Evolutionary conservation across 2,113 vertebrate species (phyloP), one percentile per base, ranked within the genome.

Genomic region (Apeltes quadracus): DNA sequence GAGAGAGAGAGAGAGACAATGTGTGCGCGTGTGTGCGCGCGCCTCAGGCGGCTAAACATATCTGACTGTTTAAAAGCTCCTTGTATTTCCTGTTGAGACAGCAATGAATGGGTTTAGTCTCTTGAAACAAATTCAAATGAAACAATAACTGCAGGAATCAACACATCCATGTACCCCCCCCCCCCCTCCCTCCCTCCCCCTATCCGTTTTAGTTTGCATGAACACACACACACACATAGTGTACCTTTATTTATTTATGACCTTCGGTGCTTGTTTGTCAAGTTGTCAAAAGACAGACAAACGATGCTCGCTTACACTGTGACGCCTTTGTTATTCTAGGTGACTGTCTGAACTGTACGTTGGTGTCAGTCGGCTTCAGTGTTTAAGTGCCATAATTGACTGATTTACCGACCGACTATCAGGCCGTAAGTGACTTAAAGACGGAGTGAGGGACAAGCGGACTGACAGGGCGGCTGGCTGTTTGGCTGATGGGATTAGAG

Each of bases 51-150:
- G 23, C 14, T 50, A 48, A 75, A n/a, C 57, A 63, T 64, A 72
- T 73, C 55, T 46, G 61, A 44, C 61, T 69, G 39, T 29, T 69
- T 64, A 18, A 78, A 77, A 83, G 62, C 71, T 65, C 39, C 43
- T 56, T 65, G 50, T 63, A 23, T 75, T 70, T 66, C 50, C 68
- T 72, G 44, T 72, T 76, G 76, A 76, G 76, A 59, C 34, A 34
- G 32, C 71, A 78, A 25, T 50, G 43, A 76, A 79, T 62, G 46
- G 64, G 23, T 55, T 32, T 51, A 7, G 3, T 34, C 78, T 71
- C 39, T 55, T 38, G 69, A 67, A 68, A 65, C 34, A 51, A 63
- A 59, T 66, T 64, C 53, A 72, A 36, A 57, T 74, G 55, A 75
- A 25, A n/a, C 20, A 41, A 56, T 72, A 41, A 39, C 41, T 61